A percentile compares a stretch with the other conserved stretches of the same genome.
Conservation (phyloP, 2,797 vertebrate genomes). For the Sciaenops ocellatus region DNA sequence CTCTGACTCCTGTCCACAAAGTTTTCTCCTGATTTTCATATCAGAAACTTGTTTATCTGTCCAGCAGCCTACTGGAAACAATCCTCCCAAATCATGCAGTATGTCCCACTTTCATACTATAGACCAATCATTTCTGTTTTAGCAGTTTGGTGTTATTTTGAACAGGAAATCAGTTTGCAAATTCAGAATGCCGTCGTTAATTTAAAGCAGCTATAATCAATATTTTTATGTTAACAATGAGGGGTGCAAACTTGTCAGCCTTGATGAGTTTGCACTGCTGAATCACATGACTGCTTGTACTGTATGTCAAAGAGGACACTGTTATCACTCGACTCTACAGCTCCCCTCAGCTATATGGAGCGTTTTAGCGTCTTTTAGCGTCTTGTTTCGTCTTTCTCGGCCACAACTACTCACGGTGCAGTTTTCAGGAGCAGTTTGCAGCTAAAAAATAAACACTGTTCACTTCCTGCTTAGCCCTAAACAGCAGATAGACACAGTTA, state of each 20-base stretch:
- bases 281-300: background rate
- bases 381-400: background rate
- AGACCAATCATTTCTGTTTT: background rate
- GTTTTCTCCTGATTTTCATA: background rate
- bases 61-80: constrained; percentile 4
- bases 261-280: no score
- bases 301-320: no score
- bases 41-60: constrained; percentile 4
- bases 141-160: no score
- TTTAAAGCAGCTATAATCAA: background rate
- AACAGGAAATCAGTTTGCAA: background rate
- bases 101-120: constrained; percentile 4
- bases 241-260: no score
- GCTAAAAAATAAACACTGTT: background rate
- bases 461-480: background rate
- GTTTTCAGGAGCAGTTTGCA: background rate
- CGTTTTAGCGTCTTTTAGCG: background rate
- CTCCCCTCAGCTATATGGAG: background rate
- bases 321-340: background rate
- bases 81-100: background rate
- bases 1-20: background rate
- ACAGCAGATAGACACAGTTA: background rate
- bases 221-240: background rate
- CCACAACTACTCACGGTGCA: background rate
- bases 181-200: background rate